Percentiles rank a stretch among this genome's conserved stretches.
Conservation (phyloP, 2,888 invertebrate genomes). For the Aspidiotus rigidus region DNA sequence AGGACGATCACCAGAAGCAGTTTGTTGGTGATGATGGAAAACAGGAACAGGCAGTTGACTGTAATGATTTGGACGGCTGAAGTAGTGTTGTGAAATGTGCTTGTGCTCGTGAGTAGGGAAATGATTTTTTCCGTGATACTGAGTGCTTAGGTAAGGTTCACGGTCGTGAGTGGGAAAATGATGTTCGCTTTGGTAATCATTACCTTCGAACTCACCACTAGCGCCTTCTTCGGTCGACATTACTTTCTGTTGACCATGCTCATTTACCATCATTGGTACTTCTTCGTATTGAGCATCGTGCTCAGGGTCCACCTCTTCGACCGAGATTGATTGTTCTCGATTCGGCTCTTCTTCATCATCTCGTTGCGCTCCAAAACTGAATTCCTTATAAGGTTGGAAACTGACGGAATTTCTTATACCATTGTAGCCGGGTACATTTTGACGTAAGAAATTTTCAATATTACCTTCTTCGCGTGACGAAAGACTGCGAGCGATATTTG, state of each 20-base stretch:
- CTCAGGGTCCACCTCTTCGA: slow-evolving; percentile 31
- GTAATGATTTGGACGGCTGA: no score
- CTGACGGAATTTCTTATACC: slow-evolving; percentile 10
- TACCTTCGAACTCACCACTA: background rate
- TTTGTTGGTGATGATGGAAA: background rate
- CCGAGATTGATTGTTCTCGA: slow-evolving; percentile 16
- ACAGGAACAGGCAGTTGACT: background rate
- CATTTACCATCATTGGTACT: slow-evolving; percentile 36
- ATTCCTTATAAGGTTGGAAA: background rate
- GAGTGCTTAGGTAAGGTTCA: background rate
- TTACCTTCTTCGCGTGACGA: slow-evolving; percentile 16
- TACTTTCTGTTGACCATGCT: slow-evolving; percentile 33
- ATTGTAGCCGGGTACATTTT: slow-evolving; percentile 35
- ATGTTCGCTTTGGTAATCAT: background rate
- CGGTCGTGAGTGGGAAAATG: background rate
- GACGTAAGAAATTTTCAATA: slow-evolving; percentile 29
- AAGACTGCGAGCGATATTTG: background rate
- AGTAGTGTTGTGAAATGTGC: slow-evolving; percentile 5
- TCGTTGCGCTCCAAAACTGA: background rate
- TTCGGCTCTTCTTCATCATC: slow-evolving; percentile 19
- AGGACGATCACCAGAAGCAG: slow-evolving; percentile 3
- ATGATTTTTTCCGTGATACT: background rate
- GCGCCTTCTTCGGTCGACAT: slow-evolving; percentile 20
- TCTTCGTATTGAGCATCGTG: slow-evolving; percentile 36
- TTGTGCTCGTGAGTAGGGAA: background rate